Percentiles rank a stretch among this genome's conserved stretches.
Evolutionary conservation across 1,140 invertebrate genomes (phyloP).

Genomic region (Asobara japonica): DNA sequence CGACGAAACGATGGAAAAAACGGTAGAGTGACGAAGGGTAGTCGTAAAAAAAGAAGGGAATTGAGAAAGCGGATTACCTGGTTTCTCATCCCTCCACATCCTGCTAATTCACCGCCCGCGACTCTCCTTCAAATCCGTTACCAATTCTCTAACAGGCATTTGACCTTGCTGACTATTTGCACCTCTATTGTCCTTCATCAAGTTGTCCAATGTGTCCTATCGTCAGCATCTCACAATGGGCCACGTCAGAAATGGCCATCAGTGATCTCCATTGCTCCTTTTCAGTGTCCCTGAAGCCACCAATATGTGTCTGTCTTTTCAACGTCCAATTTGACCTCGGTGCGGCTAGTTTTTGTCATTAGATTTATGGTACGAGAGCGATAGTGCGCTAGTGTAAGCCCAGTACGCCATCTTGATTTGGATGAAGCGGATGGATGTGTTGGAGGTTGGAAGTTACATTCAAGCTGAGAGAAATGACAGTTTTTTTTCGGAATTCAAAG

Average conservation of each 20-base stretch:
- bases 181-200: conserved; percentile 11
- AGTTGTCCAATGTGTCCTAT: background rate
- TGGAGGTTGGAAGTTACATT: too few species aligned
- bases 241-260: background rate
- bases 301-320: background rate
- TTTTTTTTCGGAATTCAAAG: too few species aligned
- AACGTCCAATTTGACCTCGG: background rate
- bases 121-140: conserved; percentile 13
- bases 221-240: background rate
- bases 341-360: background rate
- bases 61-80: conserved; percentile 36
- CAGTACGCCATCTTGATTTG: too few species aligned
- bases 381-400: too few species aligned
- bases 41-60: conserved; percentile 27
- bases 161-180: conserved; percentile 9
- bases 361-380: too few species aligned
- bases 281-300: background rate
- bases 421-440: too few species aligned
- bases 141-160: conserved; percentile 2
- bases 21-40: conserved; percentile 1
- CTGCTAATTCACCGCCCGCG: conserved; percentile 32
- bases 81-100: conserved; percentile 24
- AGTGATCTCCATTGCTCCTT: background rate
- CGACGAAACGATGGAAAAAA: background rate
- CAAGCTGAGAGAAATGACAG: too few species aligned